Percentiles rank a stretch among this genome's conserved stretches.
Evolutionary conservation across 2,888 invertebrate species (phyloP).

Genomic region (Diaprepes abbreviatus): DNA sequence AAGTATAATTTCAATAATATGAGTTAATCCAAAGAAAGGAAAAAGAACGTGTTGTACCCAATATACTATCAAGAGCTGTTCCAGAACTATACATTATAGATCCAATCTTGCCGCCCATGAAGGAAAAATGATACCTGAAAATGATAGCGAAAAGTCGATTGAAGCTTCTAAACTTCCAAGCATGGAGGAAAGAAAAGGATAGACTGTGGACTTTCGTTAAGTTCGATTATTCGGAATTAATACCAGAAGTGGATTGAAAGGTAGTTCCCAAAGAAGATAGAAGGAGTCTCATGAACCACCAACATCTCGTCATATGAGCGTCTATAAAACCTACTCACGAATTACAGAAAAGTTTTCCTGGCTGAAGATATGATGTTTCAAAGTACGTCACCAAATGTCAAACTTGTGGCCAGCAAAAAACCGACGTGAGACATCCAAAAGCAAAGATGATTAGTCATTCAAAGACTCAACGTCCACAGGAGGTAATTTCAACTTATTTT

Average conservation of each 20-base stretch:
- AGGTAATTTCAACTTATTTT: slow-evolving; percentile 39
- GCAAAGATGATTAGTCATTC: slow-evolving; percentile 57
- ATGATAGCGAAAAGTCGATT: not conserved
- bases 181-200: not conserved
- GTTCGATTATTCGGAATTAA: slow-evolving; percentile 1
- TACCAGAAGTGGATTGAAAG: not conserved
- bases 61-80: no score
- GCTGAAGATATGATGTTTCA: not conserved
- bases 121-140: not conserved
- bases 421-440: no score
- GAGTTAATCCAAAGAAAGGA: no score
- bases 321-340: no score
- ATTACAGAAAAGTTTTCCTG: no score
- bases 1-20: no score
- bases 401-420: slow-evolving; percentile 50
- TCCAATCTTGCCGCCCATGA: not conserved
- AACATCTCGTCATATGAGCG: no score
- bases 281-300: no score
- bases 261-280: slow-evolving; percentile 26
- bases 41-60: no score
- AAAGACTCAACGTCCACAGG: slow-evolving; percentile 57
- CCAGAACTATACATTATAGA: not conserved
- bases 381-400: slow-evolving; percentile 15
- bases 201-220: slow-evolving; percentile 9
- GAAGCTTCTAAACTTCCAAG: not conserved